phyloP scores from a whole-genome alignment of 1,140 invertebrate species.

The Calliopsis andreniformis region DNA sequence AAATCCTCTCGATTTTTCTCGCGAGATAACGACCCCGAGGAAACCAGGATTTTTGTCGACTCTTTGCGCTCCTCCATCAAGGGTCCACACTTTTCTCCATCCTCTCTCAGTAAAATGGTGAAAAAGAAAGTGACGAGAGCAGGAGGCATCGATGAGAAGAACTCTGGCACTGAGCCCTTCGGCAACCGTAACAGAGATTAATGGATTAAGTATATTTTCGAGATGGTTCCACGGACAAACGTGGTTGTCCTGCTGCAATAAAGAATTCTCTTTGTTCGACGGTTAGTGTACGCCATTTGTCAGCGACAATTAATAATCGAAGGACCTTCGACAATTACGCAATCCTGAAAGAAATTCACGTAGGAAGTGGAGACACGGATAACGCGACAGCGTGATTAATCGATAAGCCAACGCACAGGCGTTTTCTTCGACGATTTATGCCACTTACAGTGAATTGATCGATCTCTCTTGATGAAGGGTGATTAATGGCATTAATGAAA shows the following conservation, averaged over 20 bases:
- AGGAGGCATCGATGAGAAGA: conserved; percentile 15
- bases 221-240: not conserved
- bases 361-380: not conserved
- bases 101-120: not conserved
- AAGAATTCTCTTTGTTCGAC: conserved; percentile 15
- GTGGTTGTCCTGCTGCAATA: not conserved
- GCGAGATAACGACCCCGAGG: conserved; percentile 44
- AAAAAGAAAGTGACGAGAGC: conserved; percentile 1
- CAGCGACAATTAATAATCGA: conserved; percentile 40
- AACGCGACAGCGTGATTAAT: conserved; percentile 38
- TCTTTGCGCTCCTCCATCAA: not conserved
- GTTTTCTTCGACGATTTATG: conserved; percentile 50
- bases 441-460: conserved; percentile 51
- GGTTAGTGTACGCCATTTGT: not conserved
- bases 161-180: not conserved
- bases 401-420: conserved; percentile 29
- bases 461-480: conserved; percentile 34
- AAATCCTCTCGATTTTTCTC: conserved; percentile 17
- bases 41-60: conserved; percentile 30
- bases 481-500: conserved; percentile 48
- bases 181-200: conserved; percentile 2
- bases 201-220: not conserved
- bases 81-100: no score
- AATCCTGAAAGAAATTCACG: not conserved
- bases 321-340: conserved; percentile 27